Evolutionary conservation across 2,888 invertebrate genomes (phyloP).

Genomic region (Caradrina clavipalpis): DNA sequence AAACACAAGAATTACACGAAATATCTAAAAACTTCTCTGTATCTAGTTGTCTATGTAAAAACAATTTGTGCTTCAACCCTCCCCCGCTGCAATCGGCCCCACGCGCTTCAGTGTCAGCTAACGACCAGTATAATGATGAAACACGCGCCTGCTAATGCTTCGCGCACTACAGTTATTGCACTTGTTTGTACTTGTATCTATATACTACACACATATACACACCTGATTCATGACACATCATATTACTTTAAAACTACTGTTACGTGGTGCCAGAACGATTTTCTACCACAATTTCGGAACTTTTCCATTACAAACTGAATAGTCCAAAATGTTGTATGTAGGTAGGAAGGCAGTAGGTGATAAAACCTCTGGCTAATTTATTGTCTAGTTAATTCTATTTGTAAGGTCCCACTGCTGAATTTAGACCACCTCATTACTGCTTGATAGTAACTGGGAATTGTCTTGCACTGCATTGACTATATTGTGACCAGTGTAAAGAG

Average conservation of each 20-base stretch:
- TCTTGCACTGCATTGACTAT: too few species aligned
- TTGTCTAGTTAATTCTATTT: neutral
- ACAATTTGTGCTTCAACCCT: neutral
- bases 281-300: neutral
- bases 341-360: neutral
- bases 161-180: slow-evolving; percentile 45
- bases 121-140: slow-evolving; percentile 61
- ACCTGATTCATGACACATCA: slow-evolving; percentile 14
- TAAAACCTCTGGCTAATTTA: neutral
- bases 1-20: too few species aligned
- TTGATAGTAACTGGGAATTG: too few species aligned
- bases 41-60: neutral
- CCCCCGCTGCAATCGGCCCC: slow-evolving; percentile 24
- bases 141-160: slow-evolving; percentile 54
- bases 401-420: too few species aligned
- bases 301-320: neutral
- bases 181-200: slow-evolving; percentile 14
- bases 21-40: too few species aligned
- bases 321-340: neutral
- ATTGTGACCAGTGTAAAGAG: neutral
- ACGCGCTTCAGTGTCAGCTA: slow-evolving; percentile 18
- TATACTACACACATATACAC: neutral
- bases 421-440: too few species aligned
- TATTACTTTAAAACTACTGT: slow-evolving; percentile 22
- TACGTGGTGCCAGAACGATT: neutral